These are phyloP conservation scores for Porites rus DNA, from an alignment of 92 coral and sea anemone species.

Conservation along the genomic window DNA sequence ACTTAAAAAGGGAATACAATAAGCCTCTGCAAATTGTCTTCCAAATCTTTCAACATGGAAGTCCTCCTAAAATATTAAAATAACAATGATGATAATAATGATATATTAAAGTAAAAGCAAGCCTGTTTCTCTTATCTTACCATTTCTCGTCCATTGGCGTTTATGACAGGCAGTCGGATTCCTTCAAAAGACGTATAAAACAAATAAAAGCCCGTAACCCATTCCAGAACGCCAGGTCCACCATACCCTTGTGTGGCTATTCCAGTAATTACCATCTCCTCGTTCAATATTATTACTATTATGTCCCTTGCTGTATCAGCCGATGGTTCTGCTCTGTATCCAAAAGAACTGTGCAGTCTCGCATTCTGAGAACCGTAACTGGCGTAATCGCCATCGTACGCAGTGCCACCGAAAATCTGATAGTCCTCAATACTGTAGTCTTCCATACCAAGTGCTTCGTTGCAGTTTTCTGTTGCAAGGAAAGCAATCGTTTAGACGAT, in stretches of 20 bases:
- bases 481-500: not conserved
- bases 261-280: constrained; percentile 58
- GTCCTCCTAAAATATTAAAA: too few species aligned
- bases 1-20: too few species aligned
- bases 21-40: too few species aligned
- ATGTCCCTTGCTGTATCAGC: not conserved
- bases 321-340: constrained; percentile 53
- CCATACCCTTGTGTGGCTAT: constrained; percentile 73
- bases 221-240: constrained; percentile 42
- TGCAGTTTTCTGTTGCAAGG: constrained; percentile 30
- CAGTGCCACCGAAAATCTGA: constrained; percentile 39
- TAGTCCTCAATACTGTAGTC: constrained; percentile 48
- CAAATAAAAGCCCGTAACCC: constrained; percentile 45
- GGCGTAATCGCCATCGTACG: constrained; percentile 45
- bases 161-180: not conserved
- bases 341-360: constrained; percentile 39
- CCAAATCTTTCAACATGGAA: too few species aligned
- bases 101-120: too few species aligned
- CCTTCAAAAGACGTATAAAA: constrained; percentile 15
- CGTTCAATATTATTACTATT: constrained; percentile 42
- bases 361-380: constrained; percentile 66
- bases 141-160: constrained; percentile 1
- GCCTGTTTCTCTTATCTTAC: not conserved
- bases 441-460: constrained; percentile 60
- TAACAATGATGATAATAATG: not conserved